These are phyloP conservation scores for Eulemur rubriventer DNA, from an alignment of 2,797 vertebrate genomes.

Conservation along the genomic window DNA sequence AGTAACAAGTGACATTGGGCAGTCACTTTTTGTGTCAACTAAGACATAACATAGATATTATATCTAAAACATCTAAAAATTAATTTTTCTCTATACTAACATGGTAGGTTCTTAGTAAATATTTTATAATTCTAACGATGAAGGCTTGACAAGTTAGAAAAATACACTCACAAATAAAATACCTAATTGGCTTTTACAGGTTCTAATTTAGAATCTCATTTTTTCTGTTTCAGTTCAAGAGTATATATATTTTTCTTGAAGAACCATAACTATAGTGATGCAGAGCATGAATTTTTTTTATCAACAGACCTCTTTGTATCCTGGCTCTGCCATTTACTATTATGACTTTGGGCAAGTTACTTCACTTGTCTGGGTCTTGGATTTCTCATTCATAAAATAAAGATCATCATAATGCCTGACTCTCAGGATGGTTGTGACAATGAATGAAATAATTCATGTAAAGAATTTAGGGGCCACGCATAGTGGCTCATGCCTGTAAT, in stretches of 20 bases:
- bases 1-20: background rate
- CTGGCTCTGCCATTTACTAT: background rate
- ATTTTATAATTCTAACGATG: constrained; percentile 1
- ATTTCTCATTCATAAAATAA: background rate
- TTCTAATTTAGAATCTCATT: constrained; percentile 40
- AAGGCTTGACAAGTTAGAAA: constrained; percentile 37
- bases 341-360: background rate
- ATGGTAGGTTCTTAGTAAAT: constrained; percentile 37
- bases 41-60: background rate
- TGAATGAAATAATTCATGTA: background rate
- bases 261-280: background rate
- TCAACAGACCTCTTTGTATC: constrained; percentile 23
- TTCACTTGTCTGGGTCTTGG: background rate
- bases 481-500: background rate
- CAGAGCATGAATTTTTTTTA: background rate
- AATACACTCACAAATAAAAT: background rate
- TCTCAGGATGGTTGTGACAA: background rate
- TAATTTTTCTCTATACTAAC: background rate
- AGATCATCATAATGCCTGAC: background rate
- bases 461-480: background rate
- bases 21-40: constrained; percentile 26
- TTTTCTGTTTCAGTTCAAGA: background rate
- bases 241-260: background rate
- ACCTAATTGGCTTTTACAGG: constrained; percentile 17
- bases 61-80: background rate